These are phyloP conservation scores for Spinibarbus caldwelli DNA, from an alignment of 2,797 vertebrate genomes.

Conservation along the genomic window DNA sequence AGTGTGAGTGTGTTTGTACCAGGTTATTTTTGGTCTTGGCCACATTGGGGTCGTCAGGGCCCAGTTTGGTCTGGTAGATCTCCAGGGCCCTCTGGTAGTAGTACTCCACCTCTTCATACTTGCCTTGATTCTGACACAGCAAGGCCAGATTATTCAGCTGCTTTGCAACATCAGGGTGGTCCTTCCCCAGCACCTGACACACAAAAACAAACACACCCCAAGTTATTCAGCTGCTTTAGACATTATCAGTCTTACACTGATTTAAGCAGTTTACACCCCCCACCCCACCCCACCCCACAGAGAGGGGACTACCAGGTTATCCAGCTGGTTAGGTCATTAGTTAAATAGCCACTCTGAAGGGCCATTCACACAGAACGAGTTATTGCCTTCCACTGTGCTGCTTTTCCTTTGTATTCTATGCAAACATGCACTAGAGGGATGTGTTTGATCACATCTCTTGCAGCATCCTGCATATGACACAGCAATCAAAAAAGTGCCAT, in stretches of 20 bases:
- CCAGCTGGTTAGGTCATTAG: background rate
- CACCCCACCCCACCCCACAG: no score
- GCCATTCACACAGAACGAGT: background rate
- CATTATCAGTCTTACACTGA: background rate
- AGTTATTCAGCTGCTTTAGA: slow-evolving; percentile 6
- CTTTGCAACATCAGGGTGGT: slow-evolving; percentile 98
- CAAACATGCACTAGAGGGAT: background rate
- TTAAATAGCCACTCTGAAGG: background rate
- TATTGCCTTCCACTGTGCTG: background rate
- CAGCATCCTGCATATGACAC: background rate
- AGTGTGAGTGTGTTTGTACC: slow-evolving; percentile 67
- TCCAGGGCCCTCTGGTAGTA: slow-evolving; percentile 96
- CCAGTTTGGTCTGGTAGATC: slow-evolving; percentile 95
- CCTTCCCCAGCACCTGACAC: slow-evolving; percentile 92
- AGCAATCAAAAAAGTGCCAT: background rate
- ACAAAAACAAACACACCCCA: slow-evolving; percentile 38
- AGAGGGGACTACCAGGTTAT: background rate
- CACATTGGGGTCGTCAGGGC: slow-evolving; percentile 97
- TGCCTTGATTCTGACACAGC: slow-evolving; percentile 98
- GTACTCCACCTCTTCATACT: slow-evolving; percentile 97
- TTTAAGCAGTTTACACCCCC: background rate
- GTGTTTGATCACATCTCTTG: background rate
- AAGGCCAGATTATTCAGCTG: slow-evolving; percentile 97
- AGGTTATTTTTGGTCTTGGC: slow-evolving; percentile 93
- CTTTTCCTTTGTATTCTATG: background rate